Evolutionary conservation across 2,797 vertebrate genomes (phyloP), one percentile per base, ranked within the genome.

Genomic region (Nyctibius grandis): DNA sequence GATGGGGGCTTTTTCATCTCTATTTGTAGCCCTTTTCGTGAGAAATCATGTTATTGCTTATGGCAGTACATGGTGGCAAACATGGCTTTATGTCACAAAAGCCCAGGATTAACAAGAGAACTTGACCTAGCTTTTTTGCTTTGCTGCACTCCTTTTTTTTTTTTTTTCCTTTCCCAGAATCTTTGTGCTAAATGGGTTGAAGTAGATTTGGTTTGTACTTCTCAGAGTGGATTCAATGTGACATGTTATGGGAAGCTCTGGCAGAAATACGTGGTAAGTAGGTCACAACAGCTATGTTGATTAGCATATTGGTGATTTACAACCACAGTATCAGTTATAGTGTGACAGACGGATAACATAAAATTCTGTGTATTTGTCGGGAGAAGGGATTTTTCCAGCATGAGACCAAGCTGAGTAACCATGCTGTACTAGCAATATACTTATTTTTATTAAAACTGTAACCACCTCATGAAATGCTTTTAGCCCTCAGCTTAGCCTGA

Each of bases 401-500:
- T 92, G 65, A 95, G 26, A 72, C 88, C 73, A 93, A 96, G 78
- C 31, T 77, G 80, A 96, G 87, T 73, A 95, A 94, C 82, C 60
- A 59, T 82, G 88, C 60, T 89, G 78, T 88, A 88, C 83, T 78
- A 93, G 80, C 74, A 64, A 28, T 92, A 91, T 64, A 96, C 90
- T 96, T 96, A 89, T 94, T 97, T 96, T 97, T 68, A 95, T 97
- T 91, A 95, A 96, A 96, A 83, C 91, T 16, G 9, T 96, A 97
- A 95, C 91, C 87, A 68, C 78, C 87, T 95, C 97, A 75, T 88
- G 96, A 97, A 97, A 97, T 98, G 95, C 96, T 97, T 96, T 97
- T 97, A 80, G 97, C 98, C 96, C 84, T 93, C 56, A 97, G 98
- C 96, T 96, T 97, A 97, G 98, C 98, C 98, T 97, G 96, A 97